Base-by-base conservation (phyloP, 2,113 vertebrate species). In the Epinephelus lanceolatus region DNA sequence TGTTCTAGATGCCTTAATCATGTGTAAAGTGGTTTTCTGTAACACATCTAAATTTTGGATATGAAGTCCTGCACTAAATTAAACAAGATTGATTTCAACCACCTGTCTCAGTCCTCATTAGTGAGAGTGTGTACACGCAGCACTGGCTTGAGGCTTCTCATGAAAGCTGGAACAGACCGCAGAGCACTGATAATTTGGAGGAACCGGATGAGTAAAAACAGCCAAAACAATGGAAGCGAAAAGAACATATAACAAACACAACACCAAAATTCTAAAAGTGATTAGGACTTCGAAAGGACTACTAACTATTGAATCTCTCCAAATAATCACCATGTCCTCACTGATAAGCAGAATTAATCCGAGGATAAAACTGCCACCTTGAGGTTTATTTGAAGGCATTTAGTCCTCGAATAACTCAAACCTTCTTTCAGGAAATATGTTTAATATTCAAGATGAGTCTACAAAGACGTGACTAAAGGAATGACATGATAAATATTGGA, bases 81-180 rank as follows among this genome's bases (percentile, higher is more conserved):
- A 77, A 68, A 76, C 62, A 73, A 74, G 73, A 78, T 71, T 78
- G 66, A 89, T 77, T 80, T 61, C 42, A 82, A 80, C 49, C 71
- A 73, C 87, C 80, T 83, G 80, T 74, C 40, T 78, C 55, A 18
- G 12, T 45, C 37, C 69, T 81, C 76, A 80, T 89, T 81, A 84
- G 37, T n/a, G 60, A 65, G 52, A 69, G 4, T 13, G 76, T 45
- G 55, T 4, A 37, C 73, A 72, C 63, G 66, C 60, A 63, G n/a
- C 37, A 62, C 42, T 23, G 55, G 60, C 70, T 62, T 11, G 30
- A 79, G 73, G 69, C 77, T 7, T 33, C 67, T 69, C 47, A 33
- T 69, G 27, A 73, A 75, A 71, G 9, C 75, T 79, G 75, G 51
- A 73, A 45, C 27, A 25, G 53, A 72, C 14, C 23, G 30, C 71